phyloP scores from a whole-genome alignment of 1,140 invertebrate genomes.

The Diprion similis region DNA sequence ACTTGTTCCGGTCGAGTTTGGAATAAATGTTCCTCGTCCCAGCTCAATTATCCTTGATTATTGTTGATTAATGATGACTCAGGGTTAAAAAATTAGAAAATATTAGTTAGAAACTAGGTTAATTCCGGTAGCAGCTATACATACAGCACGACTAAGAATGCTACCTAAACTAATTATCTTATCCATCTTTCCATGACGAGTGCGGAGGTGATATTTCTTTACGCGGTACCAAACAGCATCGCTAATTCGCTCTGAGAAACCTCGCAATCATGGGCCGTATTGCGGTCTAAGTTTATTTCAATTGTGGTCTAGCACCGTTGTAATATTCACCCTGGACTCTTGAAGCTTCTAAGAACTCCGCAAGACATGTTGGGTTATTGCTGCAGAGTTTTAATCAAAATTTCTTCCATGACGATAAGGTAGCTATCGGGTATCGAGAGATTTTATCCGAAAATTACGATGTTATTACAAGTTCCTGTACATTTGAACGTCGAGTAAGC shows the following conservation, averaged over 20 bases:
- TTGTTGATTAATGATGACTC: constrained; percentile 5
- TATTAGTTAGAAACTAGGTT: constrained; percentile 13
- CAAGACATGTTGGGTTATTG: too few species aligned
- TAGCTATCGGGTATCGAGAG: too few species aligned
- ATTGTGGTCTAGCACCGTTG: too few species aligned
- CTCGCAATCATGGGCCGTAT: background rate
- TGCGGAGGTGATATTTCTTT: background rate
- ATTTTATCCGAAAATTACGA: too few species aligned
- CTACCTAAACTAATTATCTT: constrained; percentile 8
- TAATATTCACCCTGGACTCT: too few species aligned
- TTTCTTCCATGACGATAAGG: too few species aligned
- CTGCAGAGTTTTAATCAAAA: too few species aligned
- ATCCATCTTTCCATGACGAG: constrained; percentile 7
- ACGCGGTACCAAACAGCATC: background rate
- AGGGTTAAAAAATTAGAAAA: constrained; percentile 8
- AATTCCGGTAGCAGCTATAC: constrained; percentile 3
- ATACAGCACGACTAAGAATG: background rate
- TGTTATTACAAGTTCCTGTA: too few species aligned
- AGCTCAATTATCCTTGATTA: background rate
- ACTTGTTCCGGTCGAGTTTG: too few species aligned
- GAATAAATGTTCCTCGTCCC: background rate
- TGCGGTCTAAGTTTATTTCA: background rate
- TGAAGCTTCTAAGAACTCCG: too few species aligned
- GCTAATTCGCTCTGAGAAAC: constrained; percentile 6
- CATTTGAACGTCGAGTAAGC: too few species aligned